Evolutionary conservation across 2,797 vertebrate genomes (phyloP).

Genomic region (Arnoldichthys spilopterus): DNA sequence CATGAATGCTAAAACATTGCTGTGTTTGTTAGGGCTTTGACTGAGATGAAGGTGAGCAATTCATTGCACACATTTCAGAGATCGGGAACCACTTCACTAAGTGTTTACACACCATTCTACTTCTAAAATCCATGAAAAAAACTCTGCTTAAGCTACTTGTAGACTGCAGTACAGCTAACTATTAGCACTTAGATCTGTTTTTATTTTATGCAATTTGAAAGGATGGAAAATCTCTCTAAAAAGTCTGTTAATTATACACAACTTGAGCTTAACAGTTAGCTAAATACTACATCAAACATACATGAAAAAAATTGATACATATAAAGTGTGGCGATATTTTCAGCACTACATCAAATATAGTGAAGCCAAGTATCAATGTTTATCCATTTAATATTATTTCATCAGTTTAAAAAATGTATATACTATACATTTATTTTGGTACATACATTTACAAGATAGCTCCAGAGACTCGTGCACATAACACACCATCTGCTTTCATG

Average conservation of each 20-base stretch:
- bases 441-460: too few relatives aligned
- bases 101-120: slow-evolving; percentile 16
- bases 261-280: not conserved
- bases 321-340: too few relatives aligned
- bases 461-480: too few relatives aligned
- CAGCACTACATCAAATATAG: too few relatives aligned
- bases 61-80: slow-evolving; percentile 24
- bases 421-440: too few relatives aligned
- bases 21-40: slow-evolving; percentile 30
- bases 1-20: not conserved
- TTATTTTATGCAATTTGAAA: not conserved
- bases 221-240: too few relatives aligned
- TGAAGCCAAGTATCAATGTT: too few relatives aligned
- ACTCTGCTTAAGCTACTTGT: not conserved
- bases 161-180: not conserved
- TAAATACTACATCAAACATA: too few relatives aligned
- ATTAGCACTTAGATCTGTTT: not conserved
- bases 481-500: too few relatives aligned
- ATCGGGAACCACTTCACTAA: slow-evolving; percentile 19
- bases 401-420: too few relatives aligned
- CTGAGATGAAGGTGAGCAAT: not conserved
- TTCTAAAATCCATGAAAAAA: not conserved
- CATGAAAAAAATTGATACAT: too few relatives aligned
- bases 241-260: not conserved
- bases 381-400: too few relatives aligned